Evolutionary conservation across 2,113 vertebrate species (phyloP), one percentile per base, ranked within the genome.

Genomic region (Oryzias woworae): DNA sequence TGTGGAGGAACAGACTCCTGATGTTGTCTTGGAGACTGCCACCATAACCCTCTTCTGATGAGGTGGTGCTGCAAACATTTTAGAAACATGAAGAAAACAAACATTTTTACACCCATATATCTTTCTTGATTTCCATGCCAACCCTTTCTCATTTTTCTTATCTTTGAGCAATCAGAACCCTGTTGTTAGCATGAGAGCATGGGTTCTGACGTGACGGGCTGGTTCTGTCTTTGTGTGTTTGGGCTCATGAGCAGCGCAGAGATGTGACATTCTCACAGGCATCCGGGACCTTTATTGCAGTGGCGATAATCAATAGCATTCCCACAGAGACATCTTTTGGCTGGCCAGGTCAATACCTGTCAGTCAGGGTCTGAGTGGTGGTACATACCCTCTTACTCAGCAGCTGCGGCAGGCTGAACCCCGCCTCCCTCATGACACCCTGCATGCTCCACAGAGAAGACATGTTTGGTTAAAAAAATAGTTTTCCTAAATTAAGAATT

Each of bases 281-380:
- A 85, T 86, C 79, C 52, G 60, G 85, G 86, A 90, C 87, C 88
- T 91, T 90, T 87, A 90, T 85, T 82, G 88, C 81, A 54, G 77
- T 67, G 80, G 84, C 82, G 44, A 90, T 90, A 89, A 91, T 91
- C 90, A 89, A 92, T 90, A 88, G 75, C 18, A 58, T 86, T 85
- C 83, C 87, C 88, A 89, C 80, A 71, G 84, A 89, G 86, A 87
- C 82, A 64, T 86, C 85, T 86, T 85, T 85, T 75, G 83, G 84
- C 84, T 82, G 77, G 72, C 69, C 56, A 71, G 83, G 84, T 92
- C 91, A 90, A 93, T 92, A 92, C 71, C 81, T 89, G 89, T 91
- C 92, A 91, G 80, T 92, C 85, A 84, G 68, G 69, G 80, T 77
- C 69, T 62, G 73, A 86, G 73, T 63, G 69, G 64, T 53, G 81